A percentile compares a stretch with the other conserved stretches of the same genome.
These are phyloP conservation scores for Dasypogon diadema DNA, from an alignment of 2,888 invertebrate species.

Conservation along the genomic window DNA sequence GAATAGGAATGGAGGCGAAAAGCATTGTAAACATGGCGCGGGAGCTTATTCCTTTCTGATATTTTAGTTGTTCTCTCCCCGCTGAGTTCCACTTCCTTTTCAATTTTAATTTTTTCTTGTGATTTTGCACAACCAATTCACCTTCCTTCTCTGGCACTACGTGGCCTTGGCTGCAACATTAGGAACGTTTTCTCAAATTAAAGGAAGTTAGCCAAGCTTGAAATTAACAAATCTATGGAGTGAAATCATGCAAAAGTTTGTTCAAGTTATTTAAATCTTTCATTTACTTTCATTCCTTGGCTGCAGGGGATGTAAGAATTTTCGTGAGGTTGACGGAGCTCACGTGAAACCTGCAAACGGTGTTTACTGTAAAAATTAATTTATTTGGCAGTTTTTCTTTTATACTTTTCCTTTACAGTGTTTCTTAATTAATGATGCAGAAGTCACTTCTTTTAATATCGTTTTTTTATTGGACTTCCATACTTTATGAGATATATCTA, in stretches of 20 bases:
- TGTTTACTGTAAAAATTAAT: too few species aligned
- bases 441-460: too few species aligned
- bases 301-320: neutral
- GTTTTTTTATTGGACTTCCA: too few species aligned
- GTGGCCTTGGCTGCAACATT: neutral
- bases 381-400: too few species aligned
- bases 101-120: conserved; percentile 25
- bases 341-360: too few species aligned
- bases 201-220: neutral
- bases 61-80: conserved; percentile 7
- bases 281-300: neutral
- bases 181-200: conserved; percentile 7
- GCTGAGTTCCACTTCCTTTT: conserved; percentile 17
- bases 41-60: conserved; percentile 5
- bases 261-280: conserved; percentile 11
- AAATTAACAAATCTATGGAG: conserved; percentile 42
- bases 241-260: conserved; percentile 37
- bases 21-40: neutral
- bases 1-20: neutral
- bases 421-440: too few species aligned
- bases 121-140: neutral
- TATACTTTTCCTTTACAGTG: too few species aligned
- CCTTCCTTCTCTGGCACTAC: neutral
- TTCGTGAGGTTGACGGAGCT: neutral
- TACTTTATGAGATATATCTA: too few species aligned